phyloP scores from a whole-genome alignment of 2,888 invertebrate species.

The Polydrusus pterygomalis region DNA sequence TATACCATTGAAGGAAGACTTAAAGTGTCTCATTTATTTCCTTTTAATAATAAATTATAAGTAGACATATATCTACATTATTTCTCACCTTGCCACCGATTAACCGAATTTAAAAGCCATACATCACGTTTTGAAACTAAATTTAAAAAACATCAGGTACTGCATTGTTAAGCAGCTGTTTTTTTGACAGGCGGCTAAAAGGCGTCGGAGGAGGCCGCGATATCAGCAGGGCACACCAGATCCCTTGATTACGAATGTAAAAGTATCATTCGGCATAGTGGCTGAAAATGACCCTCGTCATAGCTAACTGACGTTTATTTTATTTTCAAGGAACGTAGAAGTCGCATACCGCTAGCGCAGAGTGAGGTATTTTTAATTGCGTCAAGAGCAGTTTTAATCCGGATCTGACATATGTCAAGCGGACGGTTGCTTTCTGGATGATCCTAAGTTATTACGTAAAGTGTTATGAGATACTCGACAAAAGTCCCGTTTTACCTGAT shows the following conservation, averaged over 20 bases:
- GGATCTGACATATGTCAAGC: slow-evolving; percentile 52
- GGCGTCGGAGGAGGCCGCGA: slow-evolving; percentile 30
- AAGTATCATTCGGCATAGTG: slow-evolving; percentile 47
- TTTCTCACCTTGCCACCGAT: slow-evolving; percentile 5
- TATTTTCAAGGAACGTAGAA: slow-evolving; percentile 58
- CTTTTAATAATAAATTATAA: neutral
- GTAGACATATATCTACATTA: neutral
- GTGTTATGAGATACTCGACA: slow-evolving; percentile 28
- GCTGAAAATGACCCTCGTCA: slow-evolving; percentile 60
- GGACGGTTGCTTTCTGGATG: slow-evolving; percentile 30
- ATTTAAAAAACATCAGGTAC: slow-evolving; percentile 29
- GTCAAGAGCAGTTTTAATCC: slow-evolving; percentile 50
- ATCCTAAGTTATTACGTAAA: slow-evolving; percentile 36
- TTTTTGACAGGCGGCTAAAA: slow-evolving; percentile 40
- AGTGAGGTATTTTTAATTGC: slow-evolving; percentile 52
- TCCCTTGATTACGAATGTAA: slow-evolving; percentile 50
- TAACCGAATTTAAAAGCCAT: slow-evolving; percentile 3
- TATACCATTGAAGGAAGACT: no score
- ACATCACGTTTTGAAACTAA: slow-evolving; percentile 10
- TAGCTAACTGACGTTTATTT: slow-evolving; percentile 62
- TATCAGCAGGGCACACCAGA: slow-evolving; percentile 44
- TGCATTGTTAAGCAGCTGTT: slow-evolving; percentile 37
- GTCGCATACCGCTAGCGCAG: slow-evolving; percentile 56
- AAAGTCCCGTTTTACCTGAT: slow-evolving; percentile 27
- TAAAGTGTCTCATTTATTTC: no score